Base-by-base conservation (phyloP, 1,140 invertebrate species). In the Drosophila auraria region DNA sequence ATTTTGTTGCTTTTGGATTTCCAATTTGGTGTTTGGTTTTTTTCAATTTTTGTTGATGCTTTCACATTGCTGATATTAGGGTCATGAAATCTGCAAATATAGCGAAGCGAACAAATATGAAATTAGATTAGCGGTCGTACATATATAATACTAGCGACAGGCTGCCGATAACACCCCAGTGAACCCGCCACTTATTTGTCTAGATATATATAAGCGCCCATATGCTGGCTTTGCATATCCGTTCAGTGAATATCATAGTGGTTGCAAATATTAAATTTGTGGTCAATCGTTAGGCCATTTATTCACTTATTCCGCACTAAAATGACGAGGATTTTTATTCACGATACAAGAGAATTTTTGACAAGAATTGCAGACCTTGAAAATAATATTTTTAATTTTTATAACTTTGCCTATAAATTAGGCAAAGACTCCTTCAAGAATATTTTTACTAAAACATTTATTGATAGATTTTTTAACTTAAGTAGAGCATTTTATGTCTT, bases 21-120 rank as follows among this genome's bases (percentile, higher is more conserved):
- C 50, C 51, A 38, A 69, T 62, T 72, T 56, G 71, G 25, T 38
- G 51, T 20, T 25, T 25, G 30, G n/a, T 40, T 51, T 44, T 30
- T 40, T 44, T 44, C 20, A 4, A 42, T 17, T 45, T 54, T 42
- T 15, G 40, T 36, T 45, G 64, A 53, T 57, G 42, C 44, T 20
- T 45, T 80, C 58, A 89, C 59, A 73, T 84, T 66, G 86, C 86
- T 69, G 70, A 79, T 79, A 89, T 84, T 40, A 84, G 78, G 81
- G 81, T 84, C 70, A 84, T 66, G 72, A 90, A 90, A 89, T 90
- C 84, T 89, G 84, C 56, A 90, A 89, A 87, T 84, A 84, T 57
- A 87, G 50, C 30, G 17, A 70, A n/a, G 50, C 33, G 38, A 58
- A 53, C 60, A 84, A 74, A 69, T 81, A 84, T 87, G 65, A 82